Evolutionary conservation across 1,140 invertebrate genomes (phyloP).

Genomic region (Carcinoscorpius rotundicauda): DNA sequence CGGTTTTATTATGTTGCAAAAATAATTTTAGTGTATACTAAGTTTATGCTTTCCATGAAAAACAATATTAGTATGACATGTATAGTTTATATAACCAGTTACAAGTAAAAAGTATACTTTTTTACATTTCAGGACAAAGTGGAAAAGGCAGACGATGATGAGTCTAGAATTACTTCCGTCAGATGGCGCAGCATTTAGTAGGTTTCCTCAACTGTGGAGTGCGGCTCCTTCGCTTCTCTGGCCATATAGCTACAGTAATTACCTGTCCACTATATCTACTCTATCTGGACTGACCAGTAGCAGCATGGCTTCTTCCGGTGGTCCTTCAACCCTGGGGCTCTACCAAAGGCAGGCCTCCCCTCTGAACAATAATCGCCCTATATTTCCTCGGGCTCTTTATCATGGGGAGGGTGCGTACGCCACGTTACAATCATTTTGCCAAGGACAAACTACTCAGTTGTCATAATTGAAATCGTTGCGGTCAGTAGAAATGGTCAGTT

Average conservation of each 20-base stretch:
- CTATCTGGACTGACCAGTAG: slow-evolving; percentile 10
- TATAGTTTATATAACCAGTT: too few species aligned
- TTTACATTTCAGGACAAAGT: slow-evolving; percentile 17
- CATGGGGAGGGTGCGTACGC: slow-evolving; percentile 7
- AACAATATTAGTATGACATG: too few species aligned
- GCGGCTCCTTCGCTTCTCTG: slow-evolving; percentile 12
- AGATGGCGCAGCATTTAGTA: slow-evolving; percentile 4
- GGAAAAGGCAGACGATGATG: slow-evolving; percentile 23
- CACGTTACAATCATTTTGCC: slow-evolving; percentile 11
- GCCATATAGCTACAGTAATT: slow-evolving; percentile 19
- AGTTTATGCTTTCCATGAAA: too few species aligned
- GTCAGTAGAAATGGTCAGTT: too few species aligned
- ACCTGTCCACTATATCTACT: slow-evolving; percentile 18
- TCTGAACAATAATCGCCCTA: background rate
- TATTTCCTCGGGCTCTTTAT: slow-evolving; percentile 14
- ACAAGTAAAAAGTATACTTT: too few species aligned
- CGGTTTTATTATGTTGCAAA: too few species aligned
- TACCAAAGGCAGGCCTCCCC: slow-evolving; percentile 11
- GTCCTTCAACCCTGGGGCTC: slow-evolving; percentile 9
- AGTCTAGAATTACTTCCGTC: slow-evolving; percentile 18
- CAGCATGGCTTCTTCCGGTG: slow-evolving; percentile 1
- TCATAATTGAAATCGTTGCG: too few species aligned
- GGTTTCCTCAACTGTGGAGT: slow-evolving; percentile 14
- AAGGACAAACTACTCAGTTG: slow-evolving; percentile 12
- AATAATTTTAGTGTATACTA: too few species aligned